These are phyloP conservation scores for Pantherophis guttatus DNA, from an alignment of 2,113 vertebrate species.

Conservation along the genomic window DNA sequence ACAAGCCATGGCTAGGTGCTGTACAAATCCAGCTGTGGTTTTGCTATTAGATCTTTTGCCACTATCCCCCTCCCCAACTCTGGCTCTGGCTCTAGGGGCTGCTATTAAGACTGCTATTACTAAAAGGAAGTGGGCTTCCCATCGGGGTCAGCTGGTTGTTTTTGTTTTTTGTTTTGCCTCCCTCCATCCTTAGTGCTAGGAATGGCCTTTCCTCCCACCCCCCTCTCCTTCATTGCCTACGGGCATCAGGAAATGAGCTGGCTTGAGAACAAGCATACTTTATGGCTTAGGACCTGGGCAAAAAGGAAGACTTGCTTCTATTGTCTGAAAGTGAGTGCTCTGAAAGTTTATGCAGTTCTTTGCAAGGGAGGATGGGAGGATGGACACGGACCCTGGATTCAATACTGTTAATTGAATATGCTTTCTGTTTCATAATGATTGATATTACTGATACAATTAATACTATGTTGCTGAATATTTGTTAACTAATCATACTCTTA, in stretches of 20 bases:
- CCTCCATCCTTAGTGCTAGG: neutral
- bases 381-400: neutral
- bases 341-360: neutral
- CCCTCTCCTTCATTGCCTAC: neutral
- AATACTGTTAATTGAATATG: neutral
- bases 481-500: neutral
- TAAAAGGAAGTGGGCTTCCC: neutral
- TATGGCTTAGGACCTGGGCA: neutral
- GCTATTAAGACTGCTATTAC: neutral
- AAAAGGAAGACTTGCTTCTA: neutral
- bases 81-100: neutral
- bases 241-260: neutral
- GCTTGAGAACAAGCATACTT: neutral
- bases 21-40: neutral
- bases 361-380: neutral
- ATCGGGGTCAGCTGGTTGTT: neutral
- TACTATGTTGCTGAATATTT: neutral
- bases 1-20: neutral
- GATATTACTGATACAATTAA: neutral
- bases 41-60: neutral
- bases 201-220: neutral
- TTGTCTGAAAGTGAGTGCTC: neutral
- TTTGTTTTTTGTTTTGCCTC: neutral
- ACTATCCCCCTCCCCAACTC: neutral
- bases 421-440: neutral